Evolutionary conservation across 2,797 vertebrate species (phyloP), one percentile per base, ranked within the genome.

Genomic region (Sebastes reedi): DNA sequence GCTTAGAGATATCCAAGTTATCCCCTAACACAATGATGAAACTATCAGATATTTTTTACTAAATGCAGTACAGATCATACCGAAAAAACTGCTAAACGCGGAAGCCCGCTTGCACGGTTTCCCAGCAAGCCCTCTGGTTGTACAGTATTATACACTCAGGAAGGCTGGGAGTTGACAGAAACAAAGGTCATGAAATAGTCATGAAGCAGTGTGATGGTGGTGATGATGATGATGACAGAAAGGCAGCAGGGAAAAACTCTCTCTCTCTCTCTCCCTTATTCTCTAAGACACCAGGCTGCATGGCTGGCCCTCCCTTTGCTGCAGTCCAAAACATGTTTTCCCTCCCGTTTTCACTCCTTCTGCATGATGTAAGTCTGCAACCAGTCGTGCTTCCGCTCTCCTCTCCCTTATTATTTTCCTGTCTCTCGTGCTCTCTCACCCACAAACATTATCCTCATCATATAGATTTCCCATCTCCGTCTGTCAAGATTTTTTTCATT

Each of bases 141-240:
- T 66, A 83, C 61, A 81, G 65, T 76, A 75, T 74, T 79, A 66
- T 55, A 80, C 74, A 82, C 70, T 83, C 75, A 84, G 87, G 77
- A 76, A 77, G 75, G 76, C 83, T 85, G 82, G 84, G 77, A 83
- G 77, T 81, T 84, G 69, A 89, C 84, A 80, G 87, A 86, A 86
- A 79, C 84, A 88, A 84, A 80, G 86, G 90, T 91, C 84, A 92
- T 91, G 83, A 91, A 94, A 94, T 72, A 94, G 87, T 91, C 82
- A 94, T 92, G 88, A 87, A 89, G 74, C 75, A 79, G 68, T 67
- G 82, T 73, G 75, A 91, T 79, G 70, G 58, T 75, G 80, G 55
- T 75, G 81, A 89, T 91, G 77, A 88, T 86, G 24, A 24, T 24
- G 84, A 91, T 83, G 90, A 92, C 84, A 89, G 82, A 90, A 76